These are phyloP conservation scores for Hypotaenidia okinawae DNA, from an alignment of 2,797 vertebrate species.

Conservation along the genomic window DNA sequence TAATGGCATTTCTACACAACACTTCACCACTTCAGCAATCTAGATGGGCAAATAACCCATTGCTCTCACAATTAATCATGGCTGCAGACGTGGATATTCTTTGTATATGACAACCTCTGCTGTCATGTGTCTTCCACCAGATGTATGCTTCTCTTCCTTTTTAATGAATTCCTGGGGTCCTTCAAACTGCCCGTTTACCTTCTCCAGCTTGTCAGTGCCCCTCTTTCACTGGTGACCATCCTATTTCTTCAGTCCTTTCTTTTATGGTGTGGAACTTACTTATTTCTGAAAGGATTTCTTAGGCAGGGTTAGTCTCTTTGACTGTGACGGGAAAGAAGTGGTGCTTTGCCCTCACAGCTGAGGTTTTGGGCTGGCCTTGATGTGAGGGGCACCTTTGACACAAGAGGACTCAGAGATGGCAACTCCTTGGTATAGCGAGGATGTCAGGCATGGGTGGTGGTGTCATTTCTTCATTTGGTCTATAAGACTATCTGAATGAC, in stretches of 20 bases:
- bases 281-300: not conserved
- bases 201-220: not conserved
- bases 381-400: not conserved
- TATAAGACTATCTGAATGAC: not conserved
- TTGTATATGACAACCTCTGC: not conserved
- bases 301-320: not conserved
- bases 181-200: not conserved
- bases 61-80: constrained; percentile 47
- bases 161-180: not conserved
- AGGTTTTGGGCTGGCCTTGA: not conserved
- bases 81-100: not conserved
- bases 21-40: constrained; percentile 40
- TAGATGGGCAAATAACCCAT: constrained; percentile 52
- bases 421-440: not conserved
- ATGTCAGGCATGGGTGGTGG: not conserved
- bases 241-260: not conserved
- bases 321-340: not conserved
- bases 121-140: not conserved
- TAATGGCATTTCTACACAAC: constrained; percentile 57
- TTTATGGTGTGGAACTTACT: not conserved
- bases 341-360: not conserved
- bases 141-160: not conserved
- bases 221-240: not conserved
- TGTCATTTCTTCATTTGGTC: not conserved
- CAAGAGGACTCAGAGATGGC: not conserved